Conservation (phyloP, 2,113 vertebrate species). For the Microcebus murinus region DNA sequence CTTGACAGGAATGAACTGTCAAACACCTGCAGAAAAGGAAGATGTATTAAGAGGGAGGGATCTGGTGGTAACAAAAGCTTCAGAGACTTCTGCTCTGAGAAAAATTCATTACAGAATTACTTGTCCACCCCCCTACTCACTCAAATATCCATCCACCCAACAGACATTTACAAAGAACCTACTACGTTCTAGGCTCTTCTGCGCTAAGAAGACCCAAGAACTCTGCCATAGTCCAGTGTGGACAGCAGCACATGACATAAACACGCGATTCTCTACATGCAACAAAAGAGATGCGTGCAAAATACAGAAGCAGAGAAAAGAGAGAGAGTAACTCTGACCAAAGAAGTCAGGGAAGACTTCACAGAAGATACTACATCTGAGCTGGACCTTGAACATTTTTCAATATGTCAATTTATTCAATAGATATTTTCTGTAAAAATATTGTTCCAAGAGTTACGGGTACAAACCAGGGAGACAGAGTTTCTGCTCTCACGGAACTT, state of each 20-base stretch:
- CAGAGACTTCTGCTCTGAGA: not conserved
- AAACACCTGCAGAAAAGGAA: not conserved
- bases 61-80: not conserved
- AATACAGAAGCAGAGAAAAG: not conserved
- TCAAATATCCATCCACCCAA: not conserved
- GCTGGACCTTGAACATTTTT: not conserved
- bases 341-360: not conserved
- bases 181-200: not conserved
- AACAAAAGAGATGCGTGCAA: not conserved
- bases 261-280: not conserved
- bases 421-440: not conserved
- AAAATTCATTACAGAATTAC: not conserved
- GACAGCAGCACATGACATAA: not conserved
- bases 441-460: rapidly evolving
- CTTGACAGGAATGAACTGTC: conserved; percentile 35
- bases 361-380: not conserved
- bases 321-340: not conserved
- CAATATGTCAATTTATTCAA: not conserved
- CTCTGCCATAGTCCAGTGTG: not conserved
- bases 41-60: not conserved
- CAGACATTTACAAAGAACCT: not conserved
- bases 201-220: not conserved
- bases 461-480: not conserved
- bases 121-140: not conserved
- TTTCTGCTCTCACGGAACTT: not conserved